Evolutionary conservation across 2,113 vertebrate genomes (phyloP).

Genomic region (Aegithalos caudatus): DNA sequence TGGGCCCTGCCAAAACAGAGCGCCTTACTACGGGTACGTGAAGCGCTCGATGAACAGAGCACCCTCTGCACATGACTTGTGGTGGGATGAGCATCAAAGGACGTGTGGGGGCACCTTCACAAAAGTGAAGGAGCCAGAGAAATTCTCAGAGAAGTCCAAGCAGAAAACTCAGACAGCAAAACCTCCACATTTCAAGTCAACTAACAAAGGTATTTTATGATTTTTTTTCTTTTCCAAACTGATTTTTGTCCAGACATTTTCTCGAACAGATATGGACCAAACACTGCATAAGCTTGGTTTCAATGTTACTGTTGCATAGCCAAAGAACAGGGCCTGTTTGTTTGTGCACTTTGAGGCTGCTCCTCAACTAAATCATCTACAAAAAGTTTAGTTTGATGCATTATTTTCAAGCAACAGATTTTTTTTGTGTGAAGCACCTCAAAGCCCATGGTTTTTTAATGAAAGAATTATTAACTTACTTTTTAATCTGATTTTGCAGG

Average conservation of each 20-base stretch:
- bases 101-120: conserved; percentile 86
- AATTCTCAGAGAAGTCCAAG: conserved; percentile 81
- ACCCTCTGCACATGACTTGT: conserved; percentile 85
- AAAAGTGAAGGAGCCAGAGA: conserved; percentile 93
- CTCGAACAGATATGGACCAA: background rate
- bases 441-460: background rate
- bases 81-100: conserved; percentile 89
- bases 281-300: background rate
- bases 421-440: background rate
- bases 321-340: background rate
- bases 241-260: background rate
- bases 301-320: background rate
- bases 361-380: background rate
- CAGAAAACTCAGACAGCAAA: conserved; percentile 23
- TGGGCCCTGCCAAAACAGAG: conserved; percentile 83
- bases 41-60: conserved; percentile 91
- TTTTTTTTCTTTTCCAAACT: background rate
- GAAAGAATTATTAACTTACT: background rate
- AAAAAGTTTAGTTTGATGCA: background rate
- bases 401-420: background rate
- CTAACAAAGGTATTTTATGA: conserved; percentile 32
- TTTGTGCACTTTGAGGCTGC: background rate
- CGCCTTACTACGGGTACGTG: conserved; percentile 88
- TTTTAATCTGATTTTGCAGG: conserved; percentile 64
- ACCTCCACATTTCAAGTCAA: background rate